Percentiles rank a stretch among this genome's conserved stretches.
These are phyloP conservation scores for Lysandra coridon DNA, from an alignment of 2,888 invertebrate species.

Conservation along the genomic window DNA sequence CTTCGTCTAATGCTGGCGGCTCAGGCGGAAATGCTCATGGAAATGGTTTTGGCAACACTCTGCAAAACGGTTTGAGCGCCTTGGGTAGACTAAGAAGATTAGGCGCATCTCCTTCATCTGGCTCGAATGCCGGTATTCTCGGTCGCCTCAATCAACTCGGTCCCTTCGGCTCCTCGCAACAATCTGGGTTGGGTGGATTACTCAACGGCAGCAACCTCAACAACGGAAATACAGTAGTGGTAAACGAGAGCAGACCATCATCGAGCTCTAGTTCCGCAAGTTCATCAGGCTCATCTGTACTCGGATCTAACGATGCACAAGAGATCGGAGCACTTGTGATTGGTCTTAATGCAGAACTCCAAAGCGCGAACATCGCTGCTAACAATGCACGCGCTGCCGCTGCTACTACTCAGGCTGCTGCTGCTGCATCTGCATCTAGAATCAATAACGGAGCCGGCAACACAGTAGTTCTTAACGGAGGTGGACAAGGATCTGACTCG, in stretches of 20 bases:
- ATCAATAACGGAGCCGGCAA: constrained; percentile 5
- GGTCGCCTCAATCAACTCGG: constrained; percentile 7
- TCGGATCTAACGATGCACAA: constrained; percentile 8
- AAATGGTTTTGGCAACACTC: too few relatives aligned
- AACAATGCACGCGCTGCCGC: constrained; percentile 32
- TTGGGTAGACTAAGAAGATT: too few relatives aligned
- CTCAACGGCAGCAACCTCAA: not conserved
- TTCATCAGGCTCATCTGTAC: constrained; percentile 21
- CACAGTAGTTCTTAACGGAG: not conserved
- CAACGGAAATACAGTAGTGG: not conserved
- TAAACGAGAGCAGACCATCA: constrained; percentile 17
- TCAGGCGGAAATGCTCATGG: too few relatives aligned
- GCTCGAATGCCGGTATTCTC: not conserved
- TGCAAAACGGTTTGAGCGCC: too few relatives aligned
- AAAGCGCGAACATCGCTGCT: not conserved
- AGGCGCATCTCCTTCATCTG: not conserved
- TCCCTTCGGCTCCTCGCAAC: not conserved
- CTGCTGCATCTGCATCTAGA: constrained; percentile 18
- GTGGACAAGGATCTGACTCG: constrained; percentile 10
- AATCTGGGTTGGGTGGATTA: too few relatives aligned
- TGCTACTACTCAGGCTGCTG: not conserved
- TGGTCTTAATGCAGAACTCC: not conserved
- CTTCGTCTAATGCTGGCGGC: not conserved
- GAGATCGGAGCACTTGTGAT: not conserved
- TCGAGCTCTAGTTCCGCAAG: constrained; percentile 11